phyloP scores from a whole-genome alignment of 2,113 vertebrate genomes.

The Anser cygnoides region DNA sequence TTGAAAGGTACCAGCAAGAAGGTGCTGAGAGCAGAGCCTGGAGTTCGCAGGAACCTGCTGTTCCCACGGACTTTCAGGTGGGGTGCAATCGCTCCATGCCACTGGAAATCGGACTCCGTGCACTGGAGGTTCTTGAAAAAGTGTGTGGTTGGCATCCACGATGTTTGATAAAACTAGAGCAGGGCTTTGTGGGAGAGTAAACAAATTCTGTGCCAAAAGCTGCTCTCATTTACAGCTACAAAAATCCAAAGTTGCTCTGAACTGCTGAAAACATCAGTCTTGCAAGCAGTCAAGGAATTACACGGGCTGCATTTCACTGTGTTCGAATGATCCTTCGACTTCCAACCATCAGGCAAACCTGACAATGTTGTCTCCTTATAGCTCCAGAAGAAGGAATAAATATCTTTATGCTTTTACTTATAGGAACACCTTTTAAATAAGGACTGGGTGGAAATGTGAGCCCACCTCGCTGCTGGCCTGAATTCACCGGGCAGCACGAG shows the following conservation, averaged over 20 bases:
- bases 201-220: conserved; percentile 37
- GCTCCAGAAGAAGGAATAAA: background rate
- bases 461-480: too few species aligned
- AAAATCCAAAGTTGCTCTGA: conserved; percentile 25
- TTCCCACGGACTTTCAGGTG: background rate
- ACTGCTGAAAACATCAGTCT: background rate
- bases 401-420: background rate
- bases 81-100: background rate
- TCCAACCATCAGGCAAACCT: background rate
- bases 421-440: background rate
- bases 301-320: background rate
- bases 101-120: background rate
- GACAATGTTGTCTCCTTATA: background rate
- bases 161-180: background rate
- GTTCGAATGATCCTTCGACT: background rate
- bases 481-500: background rate
- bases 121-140: background rate
- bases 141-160: background rate
- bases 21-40: background rate
- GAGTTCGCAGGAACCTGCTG: background rate
- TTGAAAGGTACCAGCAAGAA: background rate
- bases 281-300: background rate
- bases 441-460: background rate
- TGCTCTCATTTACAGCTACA: conserved; percentile 39
- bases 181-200: background rate